These are phyloP conservation scores for Ptilorrhoa leucosticta DNA, from an alignment of 2,113 vertebrate genomes.

Conservation along the genomic window DNA sequence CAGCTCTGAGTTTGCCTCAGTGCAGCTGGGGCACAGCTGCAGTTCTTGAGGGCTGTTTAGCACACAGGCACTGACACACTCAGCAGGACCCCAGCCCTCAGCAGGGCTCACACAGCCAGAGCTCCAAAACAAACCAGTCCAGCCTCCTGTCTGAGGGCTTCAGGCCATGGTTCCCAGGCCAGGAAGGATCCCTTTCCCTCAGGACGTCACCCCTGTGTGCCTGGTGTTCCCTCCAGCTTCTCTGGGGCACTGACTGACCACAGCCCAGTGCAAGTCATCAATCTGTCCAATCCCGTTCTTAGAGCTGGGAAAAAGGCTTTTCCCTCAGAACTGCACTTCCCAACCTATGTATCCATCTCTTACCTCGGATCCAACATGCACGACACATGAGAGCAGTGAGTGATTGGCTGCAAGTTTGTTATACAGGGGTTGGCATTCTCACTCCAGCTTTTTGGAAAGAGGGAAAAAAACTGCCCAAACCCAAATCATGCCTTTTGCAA, in stretches of 20 bases:
- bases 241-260: neutral
- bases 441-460: neutral
- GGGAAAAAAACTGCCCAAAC: neutral
- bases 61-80: too few species aligned
- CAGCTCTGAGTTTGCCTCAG: neutral
- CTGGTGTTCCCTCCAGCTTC: neutral
- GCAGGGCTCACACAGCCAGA: neutral
- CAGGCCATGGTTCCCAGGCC: rapidly evolving
- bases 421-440: neutral
- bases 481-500: neutral
- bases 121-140: neutral
- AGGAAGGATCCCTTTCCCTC: neutral
- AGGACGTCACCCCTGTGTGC: too few species aligned
- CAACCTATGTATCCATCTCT: neutral
- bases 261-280: neutral
- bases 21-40: neutral
- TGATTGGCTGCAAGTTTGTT: neutral
- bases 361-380: neutral
- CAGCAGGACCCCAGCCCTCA: neutral
- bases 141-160: neutral
- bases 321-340: neutral
- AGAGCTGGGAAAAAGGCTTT: neutral
- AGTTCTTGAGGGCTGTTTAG: rapidly evolving
- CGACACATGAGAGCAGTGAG: neutral
- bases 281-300: rapidly evolving